Conservation (phyloP, 2,888 invertebrate species). For the Ectemnius lituratus region DNA sequence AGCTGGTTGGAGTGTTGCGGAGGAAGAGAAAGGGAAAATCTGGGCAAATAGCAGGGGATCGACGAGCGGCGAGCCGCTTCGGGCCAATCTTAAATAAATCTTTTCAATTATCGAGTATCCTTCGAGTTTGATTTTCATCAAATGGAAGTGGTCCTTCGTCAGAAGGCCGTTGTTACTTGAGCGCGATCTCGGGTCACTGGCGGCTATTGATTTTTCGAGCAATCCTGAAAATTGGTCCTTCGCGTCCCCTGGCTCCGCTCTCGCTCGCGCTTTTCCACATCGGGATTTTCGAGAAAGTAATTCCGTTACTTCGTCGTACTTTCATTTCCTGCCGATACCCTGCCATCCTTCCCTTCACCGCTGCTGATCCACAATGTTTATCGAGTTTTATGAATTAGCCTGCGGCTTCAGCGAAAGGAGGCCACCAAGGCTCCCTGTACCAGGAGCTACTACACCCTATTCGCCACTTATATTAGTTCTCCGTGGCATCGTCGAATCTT, state of each 20-base stretch:
- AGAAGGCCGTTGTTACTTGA: slow-evolving; percentile 39
- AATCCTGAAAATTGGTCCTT: slow-evolving; percentile 51
- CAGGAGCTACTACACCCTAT: background rate
- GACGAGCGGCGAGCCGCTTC: too few species aligned
- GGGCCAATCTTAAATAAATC: slow-evolving; percentile 39
- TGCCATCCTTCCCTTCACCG: background rate
- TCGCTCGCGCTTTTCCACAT: slow-evolving; percentile 23
- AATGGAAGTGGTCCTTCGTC: slow-evolving; percentile 34
- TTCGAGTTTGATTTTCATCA: slow-evolving; percentile 27
- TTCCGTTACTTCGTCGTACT: slow-evolving; percentile 42
- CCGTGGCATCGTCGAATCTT: background rate
- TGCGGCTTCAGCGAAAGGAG: slow-evolving; percentile 26
- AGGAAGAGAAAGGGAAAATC: too few species aligned
- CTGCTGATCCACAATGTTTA: slow-evolving; percentile 35
- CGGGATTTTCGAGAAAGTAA: slow-evolving; percentile 53
- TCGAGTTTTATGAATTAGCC: slow-evolving; percentile 49
- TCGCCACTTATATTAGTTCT: background rate
- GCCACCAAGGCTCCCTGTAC: background rate
- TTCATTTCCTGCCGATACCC: slow-evolving; percentile 42
- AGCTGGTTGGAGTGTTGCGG: too few species aligned
- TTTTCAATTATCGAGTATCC: slow-evolving; percentile 49
- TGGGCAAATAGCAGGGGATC: too few species aligned
- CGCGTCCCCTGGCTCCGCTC: slow-evolving; percentile 24
- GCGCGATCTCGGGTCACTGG: slow-evolving; percentile 23
- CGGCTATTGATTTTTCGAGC: slow-evolving; percentile 49